These are phyloP conservation scores for Chroicocephalus ridibundus DNA, from an alignment of 2,113 vertebrate genomes.

Conservation along the genomic window DNA sequence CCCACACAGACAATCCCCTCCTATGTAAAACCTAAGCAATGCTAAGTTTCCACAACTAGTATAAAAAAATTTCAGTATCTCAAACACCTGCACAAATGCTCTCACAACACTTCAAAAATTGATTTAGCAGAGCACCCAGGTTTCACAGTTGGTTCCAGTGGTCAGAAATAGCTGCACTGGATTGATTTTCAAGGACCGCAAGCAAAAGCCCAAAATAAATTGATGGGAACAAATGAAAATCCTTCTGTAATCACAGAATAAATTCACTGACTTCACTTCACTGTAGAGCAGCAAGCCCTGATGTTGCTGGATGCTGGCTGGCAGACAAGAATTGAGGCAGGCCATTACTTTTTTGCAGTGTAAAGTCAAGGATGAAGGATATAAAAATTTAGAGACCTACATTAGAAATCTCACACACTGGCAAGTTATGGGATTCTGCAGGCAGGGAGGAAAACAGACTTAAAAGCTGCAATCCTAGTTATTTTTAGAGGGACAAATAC, in stretches of 20 bases:
- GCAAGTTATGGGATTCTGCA: background rate
- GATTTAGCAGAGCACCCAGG: background rate
- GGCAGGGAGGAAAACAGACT: slow-evolving; percentile 10
- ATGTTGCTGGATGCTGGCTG: background rate
- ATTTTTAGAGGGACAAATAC: slow-evolving; percentile 56
- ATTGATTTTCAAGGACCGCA: background rate
- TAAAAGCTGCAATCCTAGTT: slow-evolving; percentile 19
- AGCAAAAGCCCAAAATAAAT: background rate
- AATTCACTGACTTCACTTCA: background rate
- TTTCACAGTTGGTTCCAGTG: background rate
- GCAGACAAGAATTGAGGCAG: background rate
- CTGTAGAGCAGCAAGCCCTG: background rate
- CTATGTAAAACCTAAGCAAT: background rate
- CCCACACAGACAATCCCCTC: background rate
- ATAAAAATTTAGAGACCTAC: slow-evolving; percentile 19
- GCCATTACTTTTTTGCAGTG: background rate
- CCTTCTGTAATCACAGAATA: background rate
- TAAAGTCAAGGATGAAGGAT: slow-evolving; percentile 12
- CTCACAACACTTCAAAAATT: background rate
- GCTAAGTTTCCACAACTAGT: background rate
- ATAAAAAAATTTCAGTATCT: background rate
- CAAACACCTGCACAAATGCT: background rate
- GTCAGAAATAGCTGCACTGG: background rate
- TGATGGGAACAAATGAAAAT: slow-evolving; percentile 3
- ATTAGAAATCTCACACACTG: background rate